These are phyloP conservation scores for Helostoma temminkii DNA, from an alignment of 2,797 vertebrate species.

Conservation along the genomic window DNA sequence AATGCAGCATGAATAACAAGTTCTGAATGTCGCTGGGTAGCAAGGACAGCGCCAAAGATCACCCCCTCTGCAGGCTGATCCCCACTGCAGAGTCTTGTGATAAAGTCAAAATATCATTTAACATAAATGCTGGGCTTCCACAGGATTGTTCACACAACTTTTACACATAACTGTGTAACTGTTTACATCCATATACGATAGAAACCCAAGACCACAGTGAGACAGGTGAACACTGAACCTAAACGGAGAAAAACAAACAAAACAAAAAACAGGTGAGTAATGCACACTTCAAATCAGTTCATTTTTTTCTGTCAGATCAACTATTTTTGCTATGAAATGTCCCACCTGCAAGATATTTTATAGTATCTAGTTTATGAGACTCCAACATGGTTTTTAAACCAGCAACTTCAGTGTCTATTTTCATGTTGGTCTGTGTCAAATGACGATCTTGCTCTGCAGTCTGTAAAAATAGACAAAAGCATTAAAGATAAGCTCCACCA, in stretches of 20 bases:
- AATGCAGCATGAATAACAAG: neutral
- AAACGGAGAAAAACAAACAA: slow-evolving; percentile 43
- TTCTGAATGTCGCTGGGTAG: too few relatives aligned
- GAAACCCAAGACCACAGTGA: slow-evolving; percentile 96
- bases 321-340: neutral
- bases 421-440: slow-evolving; percentile 92
- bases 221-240: slow-evolving; percentile 98
- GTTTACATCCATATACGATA: slow-evolving; percentile 94
- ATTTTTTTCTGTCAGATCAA: too few relatives aligned
- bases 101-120: neutral
- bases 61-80: too few relatives aligned
- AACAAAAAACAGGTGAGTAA: neutral
- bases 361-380: slow-evolving; percentile 96
- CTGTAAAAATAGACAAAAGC: slow-evolving; percentile 70
- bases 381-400: slow-evolving; percentile 97
- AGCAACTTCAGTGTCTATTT: slow-evolving; percentile 95
- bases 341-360: slow-evolving; percentile 98
- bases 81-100: too few relatives aligned
- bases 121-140: neutral
- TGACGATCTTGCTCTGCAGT: slow-evolving; percentile 90
- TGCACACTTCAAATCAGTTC: neutral
- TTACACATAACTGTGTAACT: neutral
- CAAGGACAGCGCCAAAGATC: too few relatives aligned
- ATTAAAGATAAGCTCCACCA: neutral
- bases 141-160: neutral